Percentiles rank a stretch among this genome's conserved stretches.
These are phyloP conservation scores for Zootermopsis nevadensis DNA, from an alignment of 2,888 invertebrate species.

Conservation along the genomic window DNA sequence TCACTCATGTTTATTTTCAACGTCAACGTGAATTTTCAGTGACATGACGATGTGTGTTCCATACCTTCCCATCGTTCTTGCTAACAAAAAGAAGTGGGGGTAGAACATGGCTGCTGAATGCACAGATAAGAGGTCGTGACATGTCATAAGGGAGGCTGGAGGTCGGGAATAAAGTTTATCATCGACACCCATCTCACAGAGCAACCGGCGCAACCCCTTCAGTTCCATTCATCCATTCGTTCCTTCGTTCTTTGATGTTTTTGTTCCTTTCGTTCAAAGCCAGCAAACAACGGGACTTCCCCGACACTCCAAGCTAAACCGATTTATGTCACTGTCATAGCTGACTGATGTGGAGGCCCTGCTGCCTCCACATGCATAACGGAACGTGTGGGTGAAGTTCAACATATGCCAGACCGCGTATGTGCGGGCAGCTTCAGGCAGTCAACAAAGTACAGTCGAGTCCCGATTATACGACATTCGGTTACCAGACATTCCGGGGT, in stretches of 20 bases:
- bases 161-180: slow-evolving; percentile 28
- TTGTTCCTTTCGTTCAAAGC: slow-evolving; percentile 27
- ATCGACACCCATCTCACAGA: slow-evolving; percentile 14
- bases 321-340: neutral
- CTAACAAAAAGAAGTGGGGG: slow-evolving; percentile 13
- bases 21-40: neutral
- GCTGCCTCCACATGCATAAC: too few species aligned
- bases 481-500: too few species aligned
- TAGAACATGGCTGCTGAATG: slow-evolving; percentile 26
- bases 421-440: too few species aligned
- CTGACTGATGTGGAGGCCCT: too few species aligned
- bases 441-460: too few species aligned
- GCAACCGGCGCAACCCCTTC: slow-evolving; percentile 18
- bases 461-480: too few species aligned
- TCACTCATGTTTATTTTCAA: neutral
- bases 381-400: too few species aligned
- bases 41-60: neutral
- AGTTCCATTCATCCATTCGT: neutral
- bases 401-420: too few species aligned
- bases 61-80: neutral
- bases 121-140: slow-evolving; percentile 23
- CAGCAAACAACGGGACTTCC: neutral
- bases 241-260: slow-evolving; percentile 25
- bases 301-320: neutral
- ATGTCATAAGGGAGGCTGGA: slow-evolving; percentile 13